Conservation (phyloP, 2,113 vertebrate species). For the Lagopus muta region DNA sequence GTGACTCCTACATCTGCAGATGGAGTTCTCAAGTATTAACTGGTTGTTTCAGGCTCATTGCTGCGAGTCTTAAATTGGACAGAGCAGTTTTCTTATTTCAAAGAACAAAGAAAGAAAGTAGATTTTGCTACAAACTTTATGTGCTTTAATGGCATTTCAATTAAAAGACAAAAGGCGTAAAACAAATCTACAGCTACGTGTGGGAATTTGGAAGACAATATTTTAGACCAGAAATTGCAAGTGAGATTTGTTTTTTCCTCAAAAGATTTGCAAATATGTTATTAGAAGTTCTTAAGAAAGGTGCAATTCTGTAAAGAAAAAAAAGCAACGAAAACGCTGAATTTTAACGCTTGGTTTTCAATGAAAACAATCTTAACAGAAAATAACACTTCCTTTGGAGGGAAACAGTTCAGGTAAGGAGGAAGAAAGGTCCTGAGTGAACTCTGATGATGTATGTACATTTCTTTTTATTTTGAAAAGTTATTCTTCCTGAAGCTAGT, state of each 20-base stretch:
- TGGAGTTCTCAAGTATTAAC: background rate
- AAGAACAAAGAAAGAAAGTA: background rate
- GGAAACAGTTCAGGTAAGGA: background rate
- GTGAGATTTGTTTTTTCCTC: background rate
- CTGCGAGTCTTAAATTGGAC: background rate
- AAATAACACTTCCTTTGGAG: background rate
- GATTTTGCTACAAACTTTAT: background rate
- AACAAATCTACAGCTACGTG: background rate
- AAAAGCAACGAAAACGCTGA: background rate
- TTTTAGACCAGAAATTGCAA: background rate
- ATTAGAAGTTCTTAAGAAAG: background rate
- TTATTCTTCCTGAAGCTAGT: background rate
- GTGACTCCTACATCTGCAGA: background rate
- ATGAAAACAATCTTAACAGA: background rate
- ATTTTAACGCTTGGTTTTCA: background rate
- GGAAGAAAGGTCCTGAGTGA: background rate
- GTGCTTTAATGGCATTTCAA: background rate
- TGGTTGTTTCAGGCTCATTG: background rate
- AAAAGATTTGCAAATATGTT: background rate
- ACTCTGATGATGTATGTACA: background rate
- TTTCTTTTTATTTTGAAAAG: background rate
- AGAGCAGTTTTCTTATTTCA: background rate
- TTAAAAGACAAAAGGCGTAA: background rate
- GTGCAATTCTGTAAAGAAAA: fast-evolving
- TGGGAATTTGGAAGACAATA: background rate